Evolutionary conservation across 2,113 vertebrate species (phyloP).

Genomic region (Pungitius pungitius): DNA sequence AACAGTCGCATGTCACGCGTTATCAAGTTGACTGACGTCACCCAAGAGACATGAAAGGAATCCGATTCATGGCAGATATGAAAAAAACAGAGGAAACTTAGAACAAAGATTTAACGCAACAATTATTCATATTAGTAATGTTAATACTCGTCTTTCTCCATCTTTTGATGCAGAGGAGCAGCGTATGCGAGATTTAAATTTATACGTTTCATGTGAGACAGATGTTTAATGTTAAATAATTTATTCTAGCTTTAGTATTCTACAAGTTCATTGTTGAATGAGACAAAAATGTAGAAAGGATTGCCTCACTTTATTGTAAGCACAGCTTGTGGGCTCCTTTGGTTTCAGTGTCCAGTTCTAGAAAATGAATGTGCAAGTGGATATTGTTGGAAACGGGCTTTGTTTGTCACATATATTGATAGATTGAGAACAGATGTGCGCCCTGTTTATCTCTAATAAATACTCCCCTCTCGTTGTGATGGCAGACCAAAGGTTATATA

Average conservation of each 20-base stretch:
- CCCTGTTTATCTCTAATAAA: slow-evolving; percentile 57
- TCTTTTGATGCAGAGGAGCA: not conserved
- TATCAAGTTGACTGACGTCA: slow-evolving; percentile 36
- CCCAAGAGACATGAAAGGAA: slow-evolving; percentile 24
- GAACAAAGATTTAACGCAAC: slow-evolving; percentile 25
- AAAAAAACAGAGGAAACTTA: slow-evolving; percentile 14
- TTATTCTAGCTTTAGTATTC: slow-evolving; percentile 30
- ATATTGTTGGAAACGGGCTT: slow-evolving; percentile 40
- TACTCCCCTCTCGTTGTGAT: slow-evolving; percentile 42
- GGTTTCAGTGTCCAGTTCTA: slow-evolving; percentile 33
- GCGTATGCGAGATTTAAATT: slow-evolving; percentile 24
- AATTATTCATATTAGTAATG: not conserved
- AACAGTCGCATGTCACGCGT: slow-evolving; percentile 42
- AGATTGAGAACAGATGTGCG: slow-evolving; percentile 60
- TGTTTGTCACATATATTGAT: slow-evolving; percentile 60
- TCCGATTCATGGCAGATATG: not conserved
- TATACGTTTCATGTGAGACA: slow-evolving; percentile 10
- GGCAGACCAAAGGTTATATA: slow-evolving; percentile 27
- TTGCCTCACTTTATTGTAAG: slow-evolving; percentile 31
- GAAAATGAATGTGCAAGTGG: slow-evolving; percentile 36
- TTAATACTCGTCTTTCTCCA: slow-evolving; percentile 15
- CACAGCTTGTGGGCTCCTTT: slow-evolving; percentile 23
- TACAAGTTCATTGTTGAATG: slow-evolving; percentile 8
- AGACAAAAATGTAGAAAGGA: slow-evolving; percentile 22
- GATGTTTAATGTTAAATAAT: slow-evolving; percentile 16